Percentiles rank a stretch among this genome's conserved stretches.
These are phyloP conservation scores for Muscidifurax raptorellus DNA, from an alignment of 1,140 invertebrate genomes.

Conservation along the genomic window DNA sequence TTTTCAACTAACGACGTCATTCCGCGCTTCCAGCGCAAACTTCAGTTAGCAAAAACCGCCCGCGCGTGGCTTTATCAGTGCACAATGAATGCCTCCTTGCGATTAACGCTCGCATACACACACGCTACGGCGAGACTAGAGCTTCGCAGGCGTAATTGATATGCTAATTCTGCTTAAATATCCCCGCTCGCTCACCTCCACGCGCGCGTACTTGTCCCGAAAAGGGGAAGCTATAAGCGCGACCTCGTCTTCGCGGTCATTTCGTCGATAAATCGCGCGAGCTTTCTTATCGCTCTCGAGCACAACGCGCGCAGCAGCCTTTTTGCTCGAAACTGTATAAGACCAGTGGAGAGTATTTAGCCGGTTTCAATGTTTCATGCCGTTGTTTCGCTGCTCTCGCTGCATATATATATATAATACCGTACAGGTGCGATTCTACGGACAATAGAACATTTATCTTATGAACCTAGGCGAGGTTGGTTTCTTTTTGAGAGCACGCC, in stretches of 20 bases:
- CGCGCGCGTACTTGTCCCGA: neutral
- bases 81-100: too few species aligned
- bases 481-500: too few species aligned
- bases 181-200: neutral
- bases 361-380: neutral
- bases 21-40: too few species aligned
- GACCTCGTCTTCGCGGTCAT: neutral
- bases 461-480: too few species aligned
- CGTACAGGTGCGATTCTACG: too few species aligned
- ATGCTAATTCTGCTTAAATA: neutral
- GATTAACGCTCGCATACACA: too few species aligned
- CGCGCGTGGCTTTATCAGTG: neutral
- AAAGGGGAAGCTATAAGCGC: neutral
- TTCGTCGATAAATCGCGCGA: neutral
- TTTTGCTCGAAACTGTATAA: neutral
- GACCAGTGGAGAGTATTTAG: neutral
- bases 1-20: too few species aligned
- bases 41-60: too few species aligned
- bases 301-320: neutral
- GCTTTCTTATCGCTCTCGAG: neutral
- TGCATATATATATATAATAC: neutral
- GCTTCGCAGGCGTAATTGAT: neutral
- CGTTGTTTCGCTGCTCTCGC: neutral
- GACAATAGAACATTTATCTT: too few species aligned
- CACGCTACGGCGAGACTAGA: neutral